phyloP scores from a whole-genome alignment of 2,888 invertebrate genomes.

The Xiphydria camelus region DNA sequence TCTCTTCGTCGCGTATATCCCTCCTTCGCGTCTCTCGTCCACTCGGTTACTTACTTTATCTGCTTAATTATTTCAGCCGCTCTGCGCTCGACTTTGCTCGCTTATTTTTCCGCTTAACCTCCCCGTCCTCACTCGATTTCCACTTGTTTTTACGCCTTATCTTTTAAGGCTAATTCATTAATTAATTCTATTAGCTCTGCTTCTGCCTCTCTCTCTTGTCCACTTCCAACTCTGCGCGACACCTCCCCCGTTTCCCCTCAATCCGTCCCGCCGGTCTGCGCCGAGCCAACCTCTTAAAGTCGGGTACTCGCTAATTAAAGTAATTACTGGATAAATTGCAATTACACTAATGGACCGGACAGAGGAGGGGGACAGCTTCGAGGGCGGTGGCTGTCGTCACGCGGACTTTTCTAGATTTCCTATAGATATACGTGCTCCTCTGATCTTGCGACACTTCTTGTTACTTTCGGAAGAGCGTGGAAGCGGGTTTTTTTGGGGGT shows the following conservation, averaged over 20 bases:
- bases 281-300: conserved; percentile 44
- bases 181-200: conserved; percentile 41
- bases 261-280: conserved; percentile 24
- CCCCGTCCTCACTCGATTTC: conserved; percentile 41
- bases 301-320: conserved; percentile 55
- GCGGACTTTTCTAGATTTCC: no score
- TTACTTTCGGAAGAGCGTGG: no score
- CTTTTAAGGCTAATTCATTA: conserved; percentile 56
- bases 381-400: conserved; percentile 1
- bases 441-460: no score
- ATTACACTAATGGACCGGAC: conserved; percentile 54
- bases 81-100: conserved; percentile 36
- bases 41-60: conserved; percentile 44
- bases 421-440: no score
- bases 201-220: conserved; percentile 10
- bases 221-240: not conserved
- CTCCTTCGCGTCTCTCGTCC: conserved; percentile 17
- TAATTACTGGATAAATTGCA: conserved; percentile 58
- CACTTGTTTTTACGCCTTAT: conserved; percentile 56
- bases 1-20: conserved; percentile 17
- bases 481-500: no score
- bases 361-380: conserved; percentile 7
- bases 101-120: no score
- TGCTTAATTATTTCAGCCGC: conserved; percentile 55
- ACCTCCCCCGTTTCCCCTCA: not conserved